phyloP scores from a whole-genome alignment of 2,113 vertebrate species.

The Misgurnus anguillicaudatus region DNA sequence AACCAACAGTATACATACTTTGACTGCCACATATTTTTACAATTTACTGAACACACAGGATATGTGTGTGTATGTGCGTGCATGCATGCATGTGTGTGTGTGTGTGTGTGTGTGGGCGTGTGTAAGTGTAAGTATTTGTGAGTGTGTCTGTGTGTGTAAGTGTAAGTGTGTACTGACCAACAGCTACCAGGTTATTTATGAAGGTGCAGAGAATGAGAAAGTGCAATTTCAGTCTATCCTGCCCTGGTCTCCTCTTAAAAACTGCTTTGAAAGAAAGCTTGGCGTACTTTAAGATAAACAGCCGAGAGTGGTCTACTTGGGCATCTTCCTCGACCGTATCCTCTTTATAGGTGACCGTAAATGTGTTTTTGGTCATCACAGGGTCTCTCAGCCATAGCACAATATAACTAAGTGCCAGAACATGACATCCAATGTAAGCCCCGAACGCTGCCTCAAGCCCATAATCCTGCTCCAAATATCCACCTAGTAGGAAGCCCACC shows the following conservation, averaged over 20 bases:
- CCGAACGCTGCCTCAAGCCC: slow-evolving; percentile 51
- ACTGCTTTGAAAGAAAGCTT: slow-evolving; percentile 55
- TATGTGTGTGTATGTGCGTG: too few species aligned
- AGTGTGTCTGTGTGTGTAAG: background rate
- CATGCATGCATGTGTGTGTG: background rate
- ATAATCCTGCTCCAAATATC: slow-evolving; percentile 56
- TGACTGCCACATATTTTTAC: too few species aligned
- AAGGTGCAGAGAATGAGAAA: slow-evolving; percentile 63
- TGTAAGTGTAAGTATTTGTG: too few species aligned
- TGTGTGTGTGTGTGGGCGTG: background rate
- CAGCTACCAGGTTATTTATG: slow-evolving; percentile 59
- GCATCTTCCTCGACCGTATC: background rate
- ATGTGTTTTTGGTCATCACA: background rate
- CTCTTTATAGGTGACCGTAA: background rate
- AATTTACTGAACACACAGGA: too few species aligned
- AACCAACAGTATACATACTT: too few species aligned
- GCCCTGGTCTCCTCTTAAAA: slow-evolving; percentile 54
- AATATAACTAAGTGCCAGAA: slow-evolving; percentile 57
- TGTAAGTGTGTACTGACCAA: slow-evolving; percentile 57
- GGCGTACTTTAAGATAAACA: slow-evolving; percentile 48
- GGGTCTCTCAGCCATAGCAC: slow-evolving; percentile 59
- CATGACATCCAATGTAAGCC: slow-evolving; percentile 53
- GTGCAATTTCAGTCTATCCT: slow-evolving; percentile 60
- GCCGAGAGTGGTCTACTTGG: background rate
- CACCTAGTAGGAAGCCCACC: slow-evolving; percentile 62